Evolutionary conservation across 2,113 vertebrate species (phyloP).

Genomic region (Salvator merianae): DNA sequence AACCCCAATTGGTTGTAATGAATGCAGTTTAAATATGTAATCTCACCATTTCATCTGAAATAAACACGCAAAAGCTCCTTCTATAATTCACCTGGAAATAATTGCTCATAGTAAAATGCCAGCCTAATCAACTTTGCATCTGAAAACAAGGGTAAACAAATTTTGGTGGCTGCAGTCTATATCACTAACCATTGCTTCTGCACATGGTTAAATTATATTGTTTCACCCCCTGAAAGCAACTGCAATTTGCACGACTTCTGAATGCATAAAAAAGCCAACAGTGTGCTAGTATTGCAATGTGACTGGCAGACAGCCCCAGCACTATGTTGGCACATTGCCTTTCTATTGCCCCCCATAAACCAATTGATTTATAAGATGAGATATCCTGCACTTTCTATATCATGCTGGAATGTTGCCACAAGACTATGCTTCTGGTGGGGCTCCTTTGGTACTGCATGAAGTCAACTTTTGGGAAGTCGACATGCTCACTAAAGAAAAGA

Average conservation of each 20-base stretch:
- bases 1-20: constrained; percentile 45
- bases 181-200: constrained; percentile 49
- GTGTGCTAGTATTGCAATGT: too few relatives aligned
- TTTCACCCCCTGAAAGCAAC: constrained; percentile 45
- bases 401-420: too few relatives aligned
- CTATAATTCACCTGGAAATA: constrained; percentile 12
- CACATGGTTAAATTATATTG: constrained; percentile 25
- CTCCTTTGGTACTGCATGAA: too few relatives aligned
- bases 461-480: too few relatives aligned
- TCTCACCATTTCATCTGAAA: constrained; percentile 44
- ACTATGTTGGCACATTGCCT: too few relatives aligned
- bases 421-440: too few relatives aligned
- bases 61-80: constrained; percentile 24
- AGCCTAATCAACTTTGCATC: constrained; percentile 33
- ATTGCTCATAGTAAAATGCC: neutral
- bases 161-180: constrained; percentile 42
- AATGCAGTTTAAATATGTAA: constrained; percentile 42
- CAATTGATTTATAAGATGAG: too few relatives aligned
- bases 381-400: too few relatives aligned
- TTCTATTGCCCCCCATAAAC: too few relatives aligned
- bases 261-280: neutral
- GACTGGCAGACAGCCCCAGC: too few relatives aligned
- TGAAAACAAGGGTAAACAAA: constrained; percentile 55
- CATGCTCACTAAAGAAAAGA: too few relatives aligned
- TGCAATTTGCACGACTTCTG: neutral